Evolutionary conservation across 1,140 invertebrate genomes (phyloP).

Genomic region (Zaprionus camerounensis): DNA sequence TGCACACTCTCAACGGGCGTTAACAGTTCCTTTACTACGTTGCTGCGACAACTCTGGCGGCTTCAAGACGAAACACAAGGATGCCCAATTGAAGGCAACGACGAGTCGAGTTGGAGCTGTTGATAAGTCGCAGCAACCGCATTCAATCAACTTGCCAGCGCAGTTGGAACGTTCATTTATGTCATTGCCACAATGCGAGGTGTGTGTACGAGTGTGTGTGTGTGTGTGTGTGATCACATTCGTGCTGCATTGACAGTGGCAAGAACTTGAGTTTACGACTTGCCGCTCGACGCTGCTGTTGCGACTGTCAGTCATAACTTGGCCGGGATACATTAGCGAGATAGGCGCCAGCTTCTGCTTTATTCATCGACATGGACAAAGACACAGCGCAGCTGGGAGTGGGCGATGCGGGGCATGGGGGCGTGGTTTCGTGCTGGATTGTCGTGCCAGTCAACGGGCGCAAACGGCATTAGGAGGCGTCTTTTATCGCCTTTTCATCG

Average conservation of each 20-base stretch:
- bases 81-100: conserved; percentile 18
- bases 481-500: conserved; percentile 81
- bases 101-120: conserved; percentile 24
- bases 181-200: conserved; percentile 39
- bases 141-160: conserved; percentile 49
- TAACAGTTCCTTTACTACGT: neutral
- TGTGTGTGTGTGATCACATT: conserved; percentile 15
- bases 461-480: conserved; percentile 62
- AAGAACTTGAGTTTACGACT: conserved; percentile 73
- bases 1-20: neutral
- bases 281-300: conserved; percentile 42
- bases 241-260: conserved; percentile 46
- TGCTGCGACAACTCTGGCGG: neutral
- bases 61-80: conserved; percentile 8
- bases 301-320: conserved; percentile 77
- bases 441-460: conserved; percentile 7
- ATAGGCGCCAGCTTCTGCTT: conserved; percentile 51
- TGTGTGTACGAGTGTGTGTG: neutral
- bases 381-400: neutral
- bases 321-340: conserved; percentile 70
- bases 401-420: neutral
- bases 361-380: conserved; percentile 66
- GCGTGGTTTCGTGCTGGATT: too few relatives aligned
- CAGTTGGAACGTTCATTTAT: conserved; percentile 35
- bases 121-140: conserved; percentile 43